Conservation (phyloP, 1,140 invertebrate genomes). For the Pseudachorutes palmiensis region DNA sequence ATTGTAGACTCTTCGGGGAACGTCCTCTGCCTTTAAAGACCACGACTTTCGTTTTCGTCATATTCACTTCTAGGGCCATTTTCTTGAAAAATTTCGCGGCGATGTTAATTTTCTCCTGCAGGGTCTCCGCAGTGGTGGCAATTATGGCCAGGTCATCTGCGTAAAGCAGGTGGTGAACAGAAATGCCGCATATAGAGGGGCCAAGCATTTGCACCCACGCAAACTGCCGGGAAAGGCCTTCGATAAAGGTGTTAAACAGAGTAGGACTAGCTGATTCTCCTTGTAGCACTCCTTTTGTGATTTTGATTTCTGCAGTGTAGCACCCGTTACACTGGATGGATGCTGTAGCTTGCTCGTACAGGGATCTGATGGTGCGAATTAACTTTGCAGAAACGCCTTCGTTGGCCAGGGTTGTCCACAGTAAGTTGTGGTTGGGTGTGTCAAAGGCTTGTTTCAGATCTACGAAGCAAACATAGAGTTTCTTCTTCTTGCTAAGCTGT, state of each 20-base stretch:
- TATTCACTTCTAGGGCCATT: too few species aligned
- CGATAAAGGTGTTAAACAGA: background rate
- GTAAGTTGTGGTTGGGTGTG: background rate
- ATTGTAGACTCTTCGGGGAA: too few species aligned
- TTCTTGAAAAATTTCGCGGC: background rate
- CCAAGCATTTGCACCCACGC: background rate
- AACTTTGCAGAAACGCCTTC: background rate
- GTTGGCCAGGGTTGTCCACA: background rate
- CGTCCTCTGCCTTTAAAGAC: too few species aligned
- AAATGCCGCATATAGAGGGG: background rate
- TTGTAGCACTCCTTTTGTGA: background rate
- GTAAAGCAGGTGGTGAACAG: background rate
- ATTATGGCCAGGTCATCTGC: background rate
- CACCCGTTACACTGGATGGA: background rate
- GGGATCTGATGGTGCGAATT: background rate
- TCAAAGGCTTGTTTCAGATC: background rate
- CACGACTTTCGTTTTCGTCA: too few species aligned
- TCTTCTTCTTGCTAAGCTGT: background rate
- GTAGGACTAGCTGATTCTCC: conserved; percentile 1
- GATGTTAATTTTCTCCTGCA: background rate
- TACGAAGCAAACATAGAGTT: background rate
- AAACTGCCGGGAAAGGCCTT: background rate
- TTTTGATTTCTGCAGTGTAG: background rate
- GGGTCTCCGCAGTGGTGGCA: background rate
- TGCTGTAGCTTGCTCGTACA: background rate